Evolutionary conservation across 2,888 invertebrate species (phyloP).

Genomic region (Mycalesis mineus): DNA sequence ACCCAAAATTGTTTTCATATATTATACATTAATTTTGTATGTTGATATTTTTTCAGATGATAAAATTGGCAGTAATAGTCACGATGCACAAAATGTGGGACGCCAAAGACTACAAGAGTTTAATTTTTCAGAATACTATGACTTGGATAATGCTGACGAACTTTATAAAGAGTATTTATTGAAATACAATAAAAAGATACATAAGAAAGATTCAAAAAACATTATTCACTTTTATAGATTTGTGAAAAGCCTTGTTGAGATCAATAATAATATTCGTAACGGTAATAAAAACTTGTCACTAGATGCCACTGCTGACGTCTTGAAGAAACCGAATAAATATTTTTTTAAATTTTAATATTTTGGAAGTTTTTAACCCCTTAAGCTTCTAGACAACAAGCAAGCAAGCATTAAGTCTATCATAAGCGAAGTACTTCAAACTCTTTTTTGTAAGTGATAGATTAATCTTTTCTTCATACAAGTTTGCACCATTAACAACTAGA

Average conservation of each 20-base stretch:
- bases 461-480: too few relatives aligned
- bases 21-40: too few relatives aligned
- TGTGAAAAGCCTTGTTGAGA: slow-evolving; percentile 48
- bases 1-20: too few relatives aligned
- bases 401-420: too few relatives aligned
- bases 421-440: too few relatives aligned
- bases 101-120: slow-evolving; percentile 26
- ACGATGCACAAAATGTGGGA: slow-evolving; percentile 22
- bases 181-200: slow-evolving; percentile 35
- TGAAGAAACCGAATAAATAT: slow-evolving; percentile 1
- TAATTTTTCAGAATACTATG: slow-evolving; percentile 38
- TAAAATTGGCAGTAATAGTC: slow-evolving; percentile 30
- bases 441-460: too few relatives aligned
- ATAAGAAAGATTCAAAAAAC: slow-evolving; percentile 32
- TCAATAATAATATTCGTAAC: slow-evolving; percentile 36
- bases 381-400: too few relatives aligned
- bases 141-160: slow-evolving; percentile 42
- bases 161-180: slow-evolving; percentile 40
- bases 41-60: slow-evolving; percentile 35
- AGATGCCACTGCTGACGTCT: neutral
- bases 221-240: slow-evolving; percentile 47
- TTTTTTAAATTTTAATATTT: too few relatives aligned
- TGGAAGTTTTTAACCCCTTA: too few relatives aligned
- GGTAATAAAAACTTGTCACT: neutral
- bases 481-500: too few relatives aligned